Conservation (phyloP, 2,888 invertebrate genomes). For the Lithosia quadra region DNA sequence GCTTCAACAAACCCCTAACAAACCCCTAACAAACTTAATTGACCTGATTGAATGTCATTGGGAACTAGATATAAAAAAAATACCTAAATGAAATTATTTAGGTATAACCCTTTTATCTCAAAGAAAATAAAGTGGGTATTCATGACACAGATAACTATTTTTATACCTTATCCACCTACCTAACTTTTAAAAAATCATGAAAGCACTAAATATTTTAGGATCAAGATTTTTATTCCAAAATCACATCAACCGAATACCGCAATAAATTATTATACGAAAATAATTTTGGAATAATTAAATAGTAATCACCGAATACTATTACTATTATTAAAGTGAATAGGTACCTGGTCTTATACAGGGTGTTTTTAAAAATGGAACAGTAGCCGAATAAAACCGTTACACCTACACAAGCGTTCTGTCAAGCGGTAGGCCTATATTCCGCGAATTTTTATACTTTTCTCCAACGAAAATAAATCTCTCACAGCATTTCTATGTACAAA, state of each 20-base stretch:
- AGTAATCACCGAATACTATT: not conserved
- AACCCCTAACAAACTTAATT: too few relatives aligned
- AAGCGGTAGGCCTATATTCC: slow-evolving; percentile 47
- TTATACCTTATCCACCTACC: not conserved
- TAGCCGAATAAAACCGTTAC: not conserved
- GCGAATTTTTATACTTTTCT: not conserved
- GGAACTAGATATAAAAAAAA: not conserved
- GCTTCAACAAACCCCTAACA: too few relatives aligned
- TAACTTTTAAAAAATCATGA: not conserved
- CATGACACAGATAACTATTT: not conserved
- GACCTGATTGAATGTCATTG: not conserved
- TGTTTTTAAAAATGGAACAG: not conserved
- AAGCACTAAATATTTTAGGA: not conserved
- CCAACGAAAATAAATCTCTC: slow-evolving; percentile 30
- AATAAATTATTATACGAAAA: not conserved
- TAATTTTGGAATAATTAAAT: not conserved
- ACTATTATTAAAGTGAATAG: not conserved
- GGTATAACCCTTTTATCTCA: not conserved
- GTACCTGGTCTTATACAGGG: not conserved
- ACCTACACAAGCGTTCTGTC: slow-evolving; percentile 1
- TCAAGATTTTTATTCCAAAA: not conserved
- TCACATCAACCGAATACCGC: not conserved
- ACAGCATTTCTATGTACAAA: slow-evolving; percentile 54
- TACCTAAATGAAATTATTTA: too few relatives aligned
- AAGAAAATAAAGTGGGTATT: not conserved